These are phyloP conservation scores for Pyxicephalus adspersus DNA, from an alignment of 2,113 vertebrate species.

Conservation along the genomic window DNA sequence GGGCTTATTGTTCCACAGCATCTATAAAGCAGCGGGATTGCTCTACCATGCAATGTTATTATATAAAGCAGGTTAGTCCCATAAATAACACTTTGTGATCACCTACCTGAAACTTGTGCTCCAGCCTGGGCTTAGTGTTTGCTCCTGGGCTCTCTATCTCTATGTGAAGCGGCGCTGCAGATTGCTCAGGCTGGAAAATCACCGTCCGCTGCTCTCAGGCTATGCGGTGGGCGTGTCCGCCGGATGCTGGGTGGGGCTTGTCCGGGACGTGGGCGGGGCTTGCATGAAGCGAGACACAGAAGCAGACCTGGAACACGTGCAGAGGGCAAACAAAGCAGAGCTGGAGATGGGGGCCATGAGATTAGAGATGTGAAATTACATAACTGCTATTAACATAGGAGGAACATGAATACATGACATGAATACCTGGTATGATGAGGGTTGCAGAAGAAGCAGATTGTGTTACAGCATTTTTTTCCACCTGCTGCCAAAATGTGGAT, in stretches of 20 bases:
- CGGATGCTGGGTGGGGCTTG: not conserved
- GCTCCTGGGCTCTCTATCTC: too few species aligned
- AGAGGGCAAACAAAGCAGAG: not conserved
- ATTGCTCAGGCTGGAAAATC: conserved; percentile 37
- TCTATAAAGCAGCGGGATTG: too few species aligned
- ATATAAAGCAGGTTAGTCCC: too few species aligned
- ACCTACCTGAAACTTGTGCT: not conserved
- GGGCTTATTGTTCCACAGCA: too few species aligned
- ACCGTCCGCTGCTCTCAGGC: conserved; percentile 2
- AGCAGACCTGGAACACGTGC: conserved; percentile 7
- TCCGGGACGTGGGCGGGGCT: not conserved
- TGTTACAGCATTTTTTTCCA: too few species aligned
- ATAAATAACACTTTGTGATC: too few species aligned
- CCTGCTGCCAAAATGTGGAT: too few species aligned
- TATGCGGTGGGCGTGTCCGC: not conserved
- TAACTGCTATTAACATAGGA: not conserved
- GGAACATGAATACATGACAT: too few species aligned
- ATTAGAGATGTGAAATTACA: not conserved
- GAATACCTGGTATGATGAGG: too few species aligned
- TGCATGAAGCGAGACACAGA: not conserved
- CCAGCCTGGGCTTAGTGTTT: not conserved
- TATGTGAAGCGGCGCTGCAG: too few species aligned
- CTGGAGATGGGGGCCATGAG: not conserved
- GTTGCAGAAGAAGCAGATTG: too few species aligned
- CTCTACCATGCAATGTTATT: too few species aligned